Percentiles rank a stretch among this genome's conserved stretches.
Conservation (phyloP, 2,888 invertebrate species). For the Dinocampus coccinellae region DNA sequence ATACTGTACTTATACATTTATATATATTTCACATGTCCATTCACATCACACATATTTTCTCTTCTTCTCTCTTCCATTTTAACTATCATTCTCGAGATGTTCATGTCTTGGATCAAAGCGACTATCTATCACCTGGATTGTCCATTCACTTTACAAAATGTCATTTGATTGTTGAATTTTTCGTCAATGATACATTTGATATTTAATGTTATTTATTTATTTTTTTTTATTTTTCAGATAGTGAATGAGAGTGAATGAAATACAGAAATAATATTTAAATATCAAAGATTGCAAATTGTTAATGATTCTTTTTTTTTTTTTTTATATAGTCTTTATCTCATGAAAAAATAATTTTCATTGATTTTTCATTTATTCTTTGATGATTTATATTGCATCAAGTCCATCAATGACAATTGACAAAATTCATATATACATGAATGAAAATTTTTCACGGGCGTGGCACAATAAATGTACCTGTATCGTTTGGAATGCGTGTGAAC, state of each 20-base stretch:
- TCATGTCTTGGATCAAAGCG: neutral
- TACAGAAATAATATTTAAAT: too few relatives aligned
- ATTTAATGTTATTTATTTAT: too few relatives aligned
- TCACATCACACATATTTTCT: neutral
- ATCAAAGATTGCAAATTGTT: too few relatives aligned
- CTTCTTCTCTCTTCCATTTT: too few relatives aligned
- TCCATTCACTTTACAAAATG: neutral
- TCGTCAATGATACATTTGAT: too few relatives aligned
- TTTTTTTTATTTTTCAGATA: too few relatives aligned
- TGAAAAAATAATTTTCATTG: too few relatives aligned
- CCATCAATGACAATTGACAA: neutral
- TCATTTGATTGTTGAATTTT: neutral
- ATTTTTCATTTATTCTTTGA: too few relatives aligned
- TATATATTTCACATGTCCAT: neutral
- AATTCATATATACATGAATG: constrained; percentile 5
- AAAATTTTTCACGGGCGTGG: constrained; percentile 10
- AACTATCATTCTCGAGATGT: neutral
- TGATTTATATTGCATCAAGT: neutral
- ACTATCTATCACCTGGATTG: neutral
- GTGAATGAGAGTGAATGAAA: too few relatives aligned
- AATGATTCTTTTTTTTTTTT: too few relatives aligned
- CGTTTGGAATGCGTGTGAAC: constrained; percentile 29
- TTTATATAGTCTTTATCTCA: too few relatives aligned
- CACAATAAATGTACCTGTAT: constrained; percentile 8
- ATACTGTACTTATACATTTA: neutral